Evolutionary conservation across 92 coral and sea anemone species (phyloP).

Genomic region (Chrysogorgia sp.): DNA sequence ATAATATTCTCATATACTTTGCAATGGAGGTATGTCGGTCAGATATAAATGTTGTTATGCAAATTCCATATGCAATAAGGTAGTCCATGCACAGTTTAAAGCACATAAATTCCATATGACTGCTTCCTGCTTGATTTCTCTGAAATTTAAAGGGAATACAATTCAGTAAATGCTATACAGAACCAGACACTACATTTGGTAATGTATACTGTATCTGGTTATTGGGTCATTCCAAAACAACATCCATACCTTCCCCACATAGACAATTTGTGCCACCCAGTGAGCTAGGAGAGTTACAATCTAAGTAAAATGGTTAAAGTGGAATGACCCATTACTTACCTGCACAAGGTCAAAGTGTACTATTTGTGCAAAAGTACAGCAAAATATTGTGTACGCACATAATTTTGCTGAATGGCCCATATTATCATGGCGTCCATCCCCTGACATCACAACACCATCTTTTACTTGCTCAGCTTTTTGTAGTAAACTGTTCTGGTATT

Average conservation of each 20-base stretch:
- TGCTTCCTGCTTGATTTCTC: conserved; percentile 43
- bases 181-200: not conserved
- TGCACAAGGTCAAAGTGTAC: conserved; percentile 26
- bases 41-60: conserved; percentile 45
- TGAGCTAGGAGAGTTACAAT: too few relatives aligned
- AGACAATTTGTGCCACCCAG: too few relatives aligned
- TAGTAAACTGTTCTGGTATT: conserved; percentile 14
- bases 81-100: conserved; percentile 38
- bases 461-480: conserved; percentile 1
- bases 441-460: conserved; percentile 18
- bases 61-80: conserved; percentile 23
- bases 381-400: conserved; percentile 20
- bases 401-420: conserved; percentile 41
- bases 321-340: not conserved
- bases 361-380: conserved; percentile 10
- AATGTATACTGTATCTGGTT: too few relatives aligned
- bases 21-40: conserved; percentile 50
- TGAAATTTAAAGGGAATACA: not conserved
- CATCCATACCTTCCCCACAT: not conserved
- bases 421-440: conserved; percentile 47
- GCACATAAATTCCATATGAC: conserved; percentile 44
- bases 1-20: conserved; percentile 12
- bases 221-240: not conserved
- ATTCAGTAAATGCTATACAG: not conserved
- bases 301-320: not conserved